Conservation (phyloP, 2,113 vertebrate species). For the Pristiophorus japonicus region DNA sequence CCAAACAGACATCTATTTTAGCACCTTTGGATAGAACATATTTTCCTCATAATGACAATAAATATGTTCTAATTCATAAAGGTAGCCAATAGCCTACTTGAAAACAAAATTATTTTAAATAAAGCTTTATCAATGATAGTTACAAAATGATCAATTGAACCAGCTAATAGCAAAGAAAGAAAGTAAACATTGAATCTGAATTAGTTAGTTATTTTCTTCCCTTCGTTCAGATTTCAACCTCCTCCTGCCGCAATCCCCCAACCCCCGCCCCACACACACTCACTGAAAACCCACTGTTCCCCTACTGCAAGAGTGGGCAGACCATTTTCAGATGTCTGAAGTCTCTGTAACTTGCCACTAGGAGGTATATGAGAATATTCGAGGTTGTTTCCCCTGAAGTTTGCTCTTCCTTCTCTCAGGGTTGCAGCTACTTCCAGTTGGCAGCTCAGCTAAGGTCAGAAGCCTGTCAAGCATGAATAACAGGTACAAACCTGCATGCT, state of each 20-base stretch:
- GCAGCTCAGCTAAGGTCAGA: background rate
- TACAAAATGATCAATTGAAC: background rate
- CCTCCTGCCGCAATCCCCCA: no score
- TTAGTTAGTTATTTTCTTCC: background rate
- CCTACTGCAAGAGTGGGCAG: background rate
- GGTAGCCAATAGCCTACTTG: background rate
- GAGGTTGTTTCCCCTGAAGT: no score
- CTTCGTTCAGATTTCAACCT: background rate
- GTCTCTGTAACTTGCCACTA: background rate
- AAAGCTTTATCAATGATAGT: background rate
- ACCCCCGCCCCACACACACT: background rate
- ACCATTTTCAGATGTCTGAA: background rate
- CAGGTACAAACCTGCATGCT: background rate
- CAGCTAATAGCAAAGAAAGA: background rate
- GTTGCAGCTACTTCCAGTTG: background rate
- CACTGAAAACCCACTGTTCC: background rate
- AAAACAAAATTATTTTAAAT: background rate
- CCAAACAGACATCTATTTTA: background rate
- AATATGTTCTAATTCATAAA: background rate
- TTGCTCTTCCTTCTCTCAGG: background rate
- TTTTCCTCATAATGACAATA: background rate
- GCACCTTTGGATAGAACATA: background rate
- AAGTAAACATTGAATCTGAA: background rate
- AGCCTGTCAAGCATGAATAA: background rate
- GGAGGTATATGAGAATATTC: background rate